These are phyloP conservation scores for Ophioninae sp. DNA, from an alignment of 2,888 invertebrate genomes.

Conservation along the genomic window DNA sequence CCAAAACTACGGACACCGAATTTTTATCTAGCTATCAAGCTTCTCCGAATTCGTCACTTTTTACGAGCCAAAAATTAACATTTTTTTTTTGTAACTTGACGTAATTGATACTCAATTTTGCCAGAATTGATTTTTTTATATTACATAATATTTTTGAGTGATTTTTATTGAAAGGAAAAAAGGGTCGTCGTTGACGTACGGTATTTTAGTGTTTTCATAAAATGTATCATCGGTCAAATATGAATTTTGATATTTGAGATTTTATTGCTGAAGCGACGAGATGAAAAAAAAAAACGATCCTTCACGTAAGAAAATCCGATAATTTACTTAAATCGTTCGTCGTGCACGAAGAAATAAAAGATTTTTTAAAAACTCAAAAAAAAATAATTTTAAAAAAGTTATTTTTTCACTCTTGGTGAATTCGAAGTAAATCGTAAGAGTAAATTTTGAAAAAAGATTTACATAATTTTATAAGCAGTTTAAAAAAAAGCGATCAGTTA, in stretches of 20 bases:
- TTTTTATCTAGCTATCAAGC: neutral
- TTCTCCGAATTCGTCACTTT: no score
- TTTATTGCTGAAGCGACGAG: no score
- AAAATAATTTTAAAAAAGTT: neutral
- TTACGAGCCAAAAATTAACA: no score
- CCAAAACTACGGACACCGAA: neutral
- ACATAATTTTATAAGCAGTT: neutral
- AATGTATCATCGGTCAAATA: no score
- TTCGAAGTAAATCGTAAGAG: neutral
- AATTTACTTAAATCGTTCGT: no score
- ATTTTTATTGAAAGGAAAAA: neutral
- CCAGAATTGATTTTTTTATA: neutral
- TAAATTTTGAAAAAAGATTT: neutral
- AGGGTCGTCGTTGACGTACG: neutral
- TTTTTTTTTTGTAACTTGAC: neutral
- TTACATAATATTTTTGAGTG: neutral
- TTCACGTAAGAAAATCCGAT: no score
- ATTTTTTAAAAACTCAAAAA: no score
- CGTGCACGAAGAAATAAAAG: no score
- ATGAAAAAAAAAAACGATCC: no score
- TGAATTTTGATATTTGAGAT: no score
- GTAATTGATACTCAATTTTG: neutral
- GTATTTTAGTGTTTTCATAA: neutral
- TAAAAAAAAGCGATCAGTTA: neutral
- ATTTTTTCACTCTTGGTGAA: neutral